phyloP scores from a whole-genome alignment of 2,113 vertebrate species.

The Boulengeromyrus knoepffleri region DNA sequence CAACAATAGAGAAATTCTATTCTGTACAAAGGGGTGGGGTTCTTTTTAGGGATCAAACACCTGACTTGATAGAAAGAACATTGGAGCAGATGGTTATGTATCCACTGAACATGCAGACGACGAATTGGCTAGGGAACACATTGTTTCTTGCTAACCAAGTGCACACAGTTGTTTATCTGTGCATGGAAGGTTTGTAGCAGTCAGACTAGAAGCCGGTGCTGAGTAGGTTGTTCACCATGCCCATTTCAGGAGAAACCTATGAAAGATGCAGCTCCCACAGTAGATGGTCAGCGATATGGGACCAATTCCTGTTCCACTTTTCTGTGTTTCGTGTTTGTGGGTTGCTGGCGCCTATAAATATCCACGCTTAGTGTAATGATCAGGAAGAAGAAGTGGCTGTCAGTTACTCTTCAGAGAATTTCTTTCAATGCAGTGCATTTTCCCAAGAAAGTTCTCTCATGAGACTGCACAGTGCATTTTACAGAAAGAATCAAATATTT shows the following conservation, averaged over 20 bases:
- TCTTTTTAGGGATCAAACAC: background rate
- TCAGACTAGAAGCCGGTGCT: background rate
- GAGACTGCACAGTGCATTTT: background rate
- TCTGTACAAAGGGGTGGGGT: background rate
- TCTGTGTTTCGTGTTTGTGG: background rate
- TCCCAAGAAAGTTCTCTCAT: background rate
- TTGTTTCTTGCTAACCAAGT: background rate
- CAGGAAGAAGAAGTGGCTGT: background rate
- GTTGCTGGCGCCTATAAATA: background rate
- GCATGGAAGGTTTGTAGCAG: background rate
- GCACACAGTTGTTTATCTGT: background rate
- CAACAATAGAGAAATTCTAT: background rate
- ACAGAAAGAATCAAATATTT: background rate
- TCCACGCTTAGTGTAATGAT: background rate
- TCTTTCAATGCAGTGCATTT: background rate
- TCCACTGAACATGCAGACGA: background rate
- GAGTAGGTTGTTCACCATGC: background rate
- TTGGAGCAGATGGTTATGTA: background rate
- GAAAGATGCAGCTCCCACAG: background rate
- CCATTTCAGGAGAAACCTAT: background rate
- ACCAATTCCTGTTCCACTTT: background rate
- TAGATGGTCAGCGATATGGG: background rate
- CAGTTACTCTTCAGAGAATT: background rate
- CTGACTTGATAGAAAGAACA: background rate
- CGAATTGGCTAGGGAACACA: background rate